Evolutionary conservation across 2,113 vertebrate genomes (phyloP).

Genomic region (Tachysurus vachellii): DNA sequence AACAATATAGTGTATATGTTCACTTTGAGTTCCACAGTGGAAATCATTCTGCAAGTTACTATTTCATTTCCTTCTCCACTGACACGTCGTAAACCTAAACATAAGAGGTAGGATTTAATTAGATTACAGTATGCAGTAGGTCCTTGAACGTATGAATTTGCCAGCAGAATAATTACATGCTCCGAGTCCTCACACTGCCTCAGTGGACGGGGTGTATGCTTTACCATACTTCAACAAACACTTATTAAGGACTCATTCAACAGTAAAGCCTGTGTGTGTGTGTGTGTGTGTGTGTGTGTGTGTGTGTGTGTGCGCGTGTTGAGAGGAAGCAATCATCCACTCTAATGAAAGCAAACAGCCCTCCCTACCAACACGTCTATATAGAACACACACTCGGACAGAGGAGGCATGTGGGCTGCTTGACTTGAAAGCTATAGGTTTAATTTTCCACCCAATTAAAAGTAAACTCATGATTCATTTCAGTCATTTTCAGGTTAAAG

Average conservation of each 20-base stretch:
- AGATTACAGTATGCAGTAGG: background rate
- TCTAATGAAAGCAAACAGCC: conserved; percentile 43
- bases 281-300: conserved; percentile 19
- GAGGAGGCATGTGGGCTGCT: background rate
- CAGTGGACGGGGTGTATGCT: background rate
- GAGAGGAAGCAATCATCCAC: conserved; percentile 45
- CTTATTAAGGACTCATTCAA: conserved; percentile 40
- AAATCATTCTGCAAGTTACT: background rate
- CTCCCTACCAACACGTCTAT: conserved; percentile 19
- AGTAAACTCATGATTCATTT: background rate
- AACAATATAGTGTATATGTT: background rate
- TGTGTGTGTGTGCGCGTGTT: conserved; percentile 14
- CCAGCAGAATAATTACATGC: background rate
- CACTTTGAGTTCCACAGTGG: too few species aligned
- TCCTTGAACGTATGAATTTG: conserved; percentile 26
- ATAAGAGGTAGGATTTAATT: conserved; percentile 18
- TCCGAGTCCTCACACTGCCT: conserved; percentile 10
- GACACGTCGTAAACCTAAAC: background rate
- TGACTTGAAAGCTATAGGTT: background rate
- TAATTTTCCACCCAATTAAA: background rate
- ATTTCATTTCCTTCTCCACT: background rate
- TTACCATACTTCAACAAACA: conserved; percentile 43
- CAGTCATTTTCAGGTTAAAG: background rate
- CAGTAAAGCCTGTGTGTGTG: conserved; percentile 7
- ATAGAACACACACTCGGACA: background rate